Evolutionary conservation across 2,797 vertebrate species (phyloP), one percentile per base, ranked within the genome.

Genomic region (Chromobotia macracanthus): DNA sequence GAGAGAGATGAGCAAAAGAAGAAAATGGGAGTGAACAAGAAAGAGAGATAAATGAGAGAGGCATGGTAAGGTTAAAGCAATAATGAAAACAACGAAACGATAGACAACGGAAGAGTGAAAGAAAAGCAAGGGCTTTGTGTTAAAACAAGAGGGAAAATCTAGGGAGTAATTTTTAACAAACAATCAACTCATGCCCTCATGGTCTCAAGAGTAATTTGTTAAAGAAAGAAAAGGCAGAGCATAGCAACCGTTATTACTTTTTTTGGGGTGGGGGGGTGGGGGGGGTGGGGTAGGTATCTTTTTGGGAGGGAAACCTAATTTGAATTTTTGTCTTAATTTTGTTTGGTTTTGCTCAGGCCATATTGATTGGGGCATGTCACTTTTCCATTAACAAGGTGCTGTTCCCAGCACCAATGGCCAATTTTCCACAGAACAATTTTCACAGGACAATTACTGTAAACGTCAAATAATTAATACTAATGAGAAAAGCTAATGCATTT

Each of bases 21-120:
- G 58, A 75, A 70, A 73, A 21, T 50, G 3, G 3, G 16, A 67
- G 61, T 35, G 21, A 38, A 51, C 55, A 67, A 58, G 63, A 55
- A 41, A 69, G 61, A 68, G 25, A 82, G 10, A 77, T 55, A 53
- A 13, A 64, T 21, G 55, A 71, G 58, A 70, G 55, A 44, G 21
- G 44, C 28, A 44, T 18, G 19, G 7, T 31, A 64, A 60, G 12
- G 51, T 25, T 44, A 53, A 65, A 1, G 21, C 25, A 64, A 44
- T 58, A 46, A 55, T 67, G 56, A 56, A 51, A 65, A 44, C 25
- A 48, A 28, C n/a, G n/a, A 72, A 64, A 23, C 35, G 21, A 48
- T 18, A 16, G 35, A 82, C 28, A 50, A 46, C n/a, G 7, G 35
- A 73, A 70, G 56, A 68, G 64, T 31, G 25, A 35, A 7, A 38